Percentiles rank a stretch among this genome's conserved stretches.
phyloP scores from a whole-genome alignment of 92 coral and sea anemone species.

The Palythoa heliodiscus region DNA sequence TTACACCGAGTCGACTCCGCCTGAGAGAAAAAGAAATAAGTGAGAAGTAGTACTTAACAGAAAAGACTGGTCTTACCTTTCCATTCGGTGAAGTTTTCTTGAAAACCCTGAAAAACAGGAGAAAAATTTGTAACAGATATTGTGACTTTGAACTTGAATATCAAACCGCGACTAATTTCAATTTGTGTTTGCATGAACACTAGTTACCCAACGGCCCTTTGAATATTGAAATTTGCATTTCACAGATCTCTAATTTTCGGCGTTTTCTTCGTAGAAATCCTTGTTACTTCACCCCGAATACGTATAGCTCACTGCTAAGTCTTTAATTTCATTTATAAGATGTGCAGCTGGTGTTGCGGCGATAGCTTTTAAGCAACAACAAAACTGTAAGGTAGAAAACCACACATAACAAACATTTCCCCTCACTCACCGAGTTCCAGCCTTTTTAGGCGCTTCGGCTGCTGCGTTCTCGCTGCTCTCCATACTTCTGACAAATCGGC shows the following conservation, averaged over 20 bases:
- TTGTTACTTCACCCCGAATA: background rate
- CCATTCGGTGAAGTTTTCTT: constrained; percentile 97
- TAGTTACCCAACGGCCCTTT: constrained; percentile 14
- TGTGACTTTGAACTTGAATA: background rate
- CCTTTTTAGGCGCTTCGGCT: constrained; percentile 74
- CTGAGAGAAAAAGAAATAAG: background rate
- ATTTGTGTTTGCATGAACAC: too few relatives aligned
- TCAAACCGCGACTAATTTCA: background rate
- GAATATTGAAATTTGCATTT: background rate
- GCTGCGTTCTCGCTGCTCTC: constrained; percentile 30
- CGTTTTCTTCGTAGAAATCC: background rate
- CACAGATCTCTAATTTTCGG: background rate
- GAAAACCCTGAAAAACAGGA: constrained; percentile 81
- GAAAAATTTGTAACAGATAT: constrained; percentile 16
- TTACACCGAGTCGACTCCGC: background rate
- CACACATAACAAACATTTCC: constrained; percentile 5
- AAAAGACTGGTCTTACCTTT: constrained; percentile 66
- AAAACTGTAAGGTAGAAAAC: constrained; percentile 4
- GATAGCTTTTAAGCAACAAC: constrained; percentile 1
- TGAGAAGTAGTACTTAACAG: background rate
- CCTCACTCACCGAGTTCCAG: constrained; percentile 82
- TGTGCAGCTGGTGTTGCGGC: constrained; percentile 9
- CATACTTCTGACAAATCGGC: constrained; percentile 7
- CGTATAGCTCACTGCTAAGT: background rate
- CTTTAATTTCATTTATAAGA: background rate